Evolutionary conservation across 2,888 invertebrate species (phyloP).

Genomic region (Caradrina kadenii): DNA sequence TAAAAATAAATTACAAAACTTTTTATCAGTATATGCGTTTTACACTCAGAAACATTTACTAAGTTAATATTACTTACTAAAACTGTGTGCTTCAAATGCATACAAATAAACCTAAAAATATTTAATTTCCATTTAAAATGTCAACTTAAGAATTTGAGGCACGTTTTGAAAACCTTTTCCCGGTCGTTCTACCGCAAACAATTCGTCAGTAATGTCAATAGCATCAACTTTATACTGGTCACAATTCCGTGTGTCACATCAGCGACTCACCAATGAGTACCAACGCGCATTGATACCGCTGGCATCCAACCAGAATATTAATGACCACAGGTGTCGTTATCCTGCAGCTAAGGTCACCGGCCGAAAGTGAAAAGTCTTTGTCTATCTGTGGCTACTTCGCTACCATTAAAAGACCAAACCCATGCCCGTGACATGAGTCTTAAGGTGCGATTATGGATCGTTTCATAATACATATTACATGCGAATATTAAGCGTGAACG

Average conservation of each 20-base stretch:
- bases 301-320: constrained; percentile 71
- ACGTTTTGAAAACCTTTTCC: constrained; percentile 46
- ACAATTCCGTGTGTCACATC: constrained; percentile 53
- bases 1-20: too few species aligned
- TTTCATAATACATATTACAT: constrained; percentile 57
- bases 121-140: constrained; percentile 17
- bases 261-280: constrained; percentile 31
- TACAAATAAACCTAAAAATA: constrained; percentile 19
- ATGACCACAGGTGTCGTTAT: constrained; percentile 73
- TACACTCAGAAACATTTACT: not conserved
- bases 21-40: too few species aligned
- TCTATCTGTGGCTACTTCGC: constrained; percentile 23
- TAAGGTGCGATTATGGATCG: constrained; percentile 28
- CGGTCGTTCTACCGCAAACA: constrained; percentile 38
- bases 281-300: constrained; percentile 41
- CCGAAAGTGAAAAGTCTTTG: constrained; percentile 79
- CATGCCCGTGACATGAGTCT: constrained; percentile 25
- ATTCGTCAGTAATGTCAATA: constrained; percentile 54
- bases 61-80: not conserved
- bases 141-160: constrained; percentile 20
- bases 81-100: constrained; percentile 9
- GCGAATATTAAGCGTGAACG: constrained; percentile 43
- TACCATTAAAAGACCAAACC: constrained; percentile 29
- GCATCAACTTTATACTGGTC: constrained; percentile 24
- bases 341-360: constrained; percentile 77